Evolutionary conservation across 2,888 invertebrate genomes (phyloP), one percentile per base, ranked within the genome.

Genomic region (Xanthorhoe spadicearia): DNA sequence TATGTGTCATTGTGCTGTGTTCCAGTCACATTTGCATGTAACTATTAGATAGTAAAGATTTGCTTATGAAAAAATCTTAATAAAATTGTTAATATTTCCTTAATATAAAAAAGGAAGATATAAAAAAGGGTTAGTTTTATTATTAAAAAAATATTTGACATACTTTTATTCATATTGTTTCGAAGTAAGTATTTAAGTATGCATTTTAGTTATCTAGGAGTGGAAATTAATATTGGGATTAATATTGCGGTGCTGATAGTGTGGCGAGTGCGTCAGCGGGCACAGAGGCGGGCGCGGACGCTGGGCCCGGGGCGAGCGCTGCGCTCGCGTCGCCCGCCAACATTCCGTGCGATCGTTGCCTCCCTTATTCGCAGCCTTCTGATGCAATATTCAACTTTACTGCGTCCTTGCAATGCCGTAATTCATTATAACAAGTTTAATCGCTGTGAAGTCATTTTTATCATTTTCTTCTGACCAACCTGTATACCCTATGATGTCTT

Each of bases 371-470:
- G 85, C 88, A 84, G 84, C 84, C 79, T 87, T 88, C 89, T 92
- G 92, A 92, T 91, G 92, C 92, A 92, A 92, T 90, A 92, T 92
- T 92, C 90, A 92, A 91, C 91, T 92, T 91, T 92, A 92, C 90
- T 87, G 90, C 92, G 92, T 92, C 92, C 92, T 93, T 93, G 92
- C 92, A 92, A 92, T 92, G 92, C 92, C 92, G 92, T 92, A 92
- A 93, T 92, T 92, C 90, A 89, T 90, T 90, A 89, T 86, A 89
- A 91, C 90, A 85, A 88, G 86, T 87, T 88, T 87, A 89, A 89
- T 88, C 83, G 88, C 78, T 81, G 82, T 83, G 80, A 79, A 85
- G 82, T 84, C 85, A 85, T 86, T 88, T 89, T 90, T 87, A 85
- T 89, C 84, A 87, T 90, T 89, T 90, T 90, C 82, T 80, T 72